A percentile compares a stretch with the other conserved stretches of the same genome.
These are phyloP conservation scores for Drosophila ercepeae DNA, from an alignment of 1,140 invertebrate species.

Conservation along the genomic window DNA sequence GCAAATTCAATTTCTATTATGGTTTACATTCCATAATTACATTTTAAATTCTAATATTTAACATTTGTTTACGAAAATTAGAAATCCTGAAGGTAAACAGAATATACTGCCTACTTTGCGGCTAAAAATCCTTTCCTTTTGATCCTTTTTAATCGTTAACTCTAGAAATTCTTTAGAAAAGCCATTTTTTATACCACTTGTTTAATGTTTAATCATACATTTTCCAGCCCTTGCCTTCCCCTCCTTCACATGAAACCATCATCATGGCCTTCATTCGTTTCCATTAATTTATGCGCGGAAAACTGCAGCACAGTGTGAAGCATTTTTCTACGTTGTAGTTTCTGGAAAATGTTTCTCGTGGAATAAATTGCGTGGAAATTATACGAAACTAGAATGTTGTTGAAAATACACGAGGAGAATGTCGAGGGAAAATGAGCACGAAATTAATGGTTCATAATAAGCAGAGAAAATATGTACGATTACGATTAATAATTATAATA, in stretches of 20 bases:
- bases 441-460: conserved; percentile 49
- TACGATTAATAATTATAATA: conserved; percentile 33
- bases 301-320: conserved; percentile 67
- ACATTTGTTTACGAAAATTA: not conserved
- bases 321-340: conserved; percentile 35
- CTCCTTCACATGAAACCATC: conserved; percentile 3
- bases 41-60: not conserved
- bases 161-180: not conserved
- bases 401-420: conserved; percentile 27
- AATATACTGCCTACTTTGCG: conserved; percentile 1
- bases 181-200: conserved; percentile 18
- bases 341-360: conserved; percentile 45
- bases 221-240: conserved; percentile 25
- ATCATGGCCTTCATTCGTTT: conserved; percentile 25
- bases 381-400: conserved; percentile 32
- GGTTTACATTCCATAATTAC: not conserved
- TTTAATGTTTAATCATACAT: conserved; percentile 39
- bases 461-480: conserved; percentile 25
- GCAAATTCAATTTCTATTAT: conserved; percentile 25
- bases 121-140: not conserved
- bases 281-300: conserved; percentile 68
- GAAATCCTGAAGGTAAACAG: not conserved
- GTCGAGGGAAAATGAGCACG: conserved; percentile 12
- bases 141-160: not conserved
- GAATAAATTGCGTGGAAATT: conserved; percentile 49